Evolutionary conservation across 2,888 invertebrate species (phyloP), one percentile per base, ranked within the genome.

Genomic region (Pterobdella sp.): DNA sequence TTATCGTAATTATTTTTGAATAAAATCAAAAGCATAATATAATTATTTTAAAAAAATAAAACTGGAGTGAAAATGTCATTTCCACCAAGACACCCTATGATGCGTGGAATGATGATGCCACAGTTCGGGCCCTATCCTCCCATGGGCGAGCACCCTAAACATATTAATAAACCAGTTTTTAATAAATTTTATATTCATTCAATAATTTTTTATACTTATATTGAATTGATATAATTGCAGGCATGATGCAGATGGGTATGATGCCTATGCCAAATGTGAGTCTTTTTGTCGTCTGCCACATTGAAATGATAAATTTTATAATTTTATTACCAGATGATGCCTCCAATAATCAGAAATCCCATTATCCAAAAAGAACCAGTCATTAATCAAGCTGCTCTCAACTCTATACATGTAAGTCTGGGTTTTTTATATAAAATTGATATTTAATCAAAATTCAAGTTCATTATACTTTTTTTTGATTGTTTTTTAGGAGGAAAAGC

Each of bases 11-110:
- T 7, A 42, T 14, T 42, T 14, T 18, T 7, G 10, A 42, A 42
- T 42, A 42, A 42, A 14, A 42, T 18, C 42, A 42, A 42, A 42
- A 18, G 18, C 14, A 65, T 31, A 31, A 29, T 32, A 3, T n/a
- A 29, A 65, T 31, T n/a, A 7, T 31, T 60, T 49, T 42, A 18
- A 31, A 63, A 18, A 35, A 63, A 31, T n/a, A n/a, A n/a, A 18
- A 18, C 26, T 36, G 22, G 32, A 49, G 49, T 31, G 32, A 74
- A 37, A 72, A 94, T 94, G 94, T 93, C 94, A 78, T 94, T 89
- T 85, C 93, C 93, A 77, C 91, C 92, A 78, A 88, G 92, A 80
- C 91, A 91, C 68, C 89, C 91, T 31, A 89, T 92, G 85, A 89
- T 89, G 64, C 88, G 91, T 86, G 90, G 84, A 10, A 81, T 83